These are phyloP conservation scores for Agrochola litura DNA, from an alignment of 2,888 invertebrate species.

Conservation along the genomic window DNA sequence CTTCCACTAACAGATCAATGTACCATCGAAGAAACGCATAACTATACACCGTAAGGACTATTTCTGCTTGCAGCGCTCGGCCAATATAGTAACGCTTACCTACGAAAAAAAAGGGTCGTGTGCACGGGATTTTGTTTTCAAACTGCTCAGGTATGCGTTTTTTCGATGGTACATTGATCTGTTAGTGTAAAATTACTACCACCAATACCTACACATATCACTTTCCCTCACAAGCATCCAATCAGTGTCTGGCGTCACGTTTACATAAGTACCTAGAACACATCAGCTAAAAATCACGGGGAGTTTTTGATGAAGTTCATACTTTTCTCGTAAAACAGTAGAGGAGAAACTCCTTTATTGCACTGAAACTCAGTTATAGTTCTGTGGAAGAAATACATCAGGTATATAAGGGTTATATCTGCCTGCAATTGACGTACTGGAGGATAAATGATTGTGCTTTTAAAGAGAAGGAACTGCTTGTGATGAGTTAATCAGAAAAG, in stretches of 20 bases:
- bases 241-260: constrained; percentile 29
- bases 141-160: no score
- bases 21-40: no score
- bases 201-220: background rate
- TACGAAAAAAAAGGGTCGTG: no score
- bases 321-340: constrained; percentile 28
- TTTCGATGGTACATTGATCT: no score
- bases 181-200: background rate
- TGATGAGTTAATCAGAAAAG: no score
- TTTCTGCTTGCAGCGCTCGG: no score
- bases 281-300: background rate
- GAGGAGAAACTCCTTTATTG: constrained; percentile 30
- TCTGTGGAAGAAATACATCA: background rate
- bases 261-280: background rate
- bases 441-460: background rate
- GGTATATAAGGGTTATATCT: background rate
- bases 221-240: constrained; percentile 6
- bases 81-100: no score
- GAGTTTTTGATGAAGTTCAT: constrained; percentile 29
- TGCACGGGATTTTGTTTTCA: no score
- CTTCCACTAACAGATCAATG: background rate
- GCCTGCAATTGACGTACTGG: background rate
- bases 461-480: background rate
- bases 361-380: background rate
- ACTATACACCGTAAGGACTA: no score